Conservation (phyloP, 2,888 invertebrate species). For the Galerucella pusilla region DNA sequence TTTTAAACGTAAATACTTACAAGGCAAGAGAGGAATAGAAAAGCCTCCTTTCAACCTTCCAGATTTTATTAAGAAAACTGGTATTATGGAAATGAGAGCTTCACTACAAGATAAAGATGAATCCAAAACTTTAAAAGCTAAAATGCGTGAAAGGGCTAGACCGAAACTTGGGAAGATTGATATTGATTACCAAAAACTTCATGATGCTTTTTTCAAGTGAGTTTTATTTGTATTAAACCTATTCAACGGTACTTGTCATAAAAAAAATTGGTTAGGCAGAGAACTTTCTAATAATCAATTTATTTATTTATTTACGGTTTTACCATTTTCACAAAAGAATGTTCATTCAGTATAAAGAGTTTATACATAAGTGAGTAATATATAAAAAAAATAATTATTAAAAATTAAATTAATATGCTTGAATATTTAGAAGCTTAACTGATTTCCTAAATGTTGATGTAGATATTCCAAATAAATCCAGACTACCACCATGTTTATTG, state of each 20-base stretch:
- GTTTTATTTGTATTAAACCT: slow-evolving; percentile 43
- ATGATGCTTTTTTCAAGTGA: slow-evolving; percentile 97
- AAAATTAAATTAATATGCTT: too few relatives aligned
- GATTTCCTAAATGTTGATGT: too few relatives aligned
- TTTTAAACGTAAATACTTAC: slow-evolving; percentile 87
- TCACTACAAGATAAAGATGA: slow-evolving; percentile 98
- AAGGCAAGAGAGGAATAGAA: slow-evolving; percentile 97
- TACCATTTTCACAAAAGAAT: too few relatives aligned
- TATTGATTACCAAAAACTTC: slow-evolving; percentile 99
- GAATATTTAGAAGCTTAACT: too few relatives aligned
- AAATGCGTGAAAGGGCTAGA: slow-evolving; percentile 95
- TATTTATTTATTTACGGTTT: too few relatives aligned
- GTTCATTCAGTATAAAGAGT: too few relatives aligned
- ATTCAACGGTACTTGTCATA: neutral
- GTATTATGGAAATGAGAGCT: slow-evolving; percentile 99
- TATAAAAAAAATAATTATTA: too few relatives aligned
- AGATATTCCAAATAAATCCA: too few relatives aligned
- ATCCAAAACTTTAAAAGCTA: slow-evolving; percentile 92
- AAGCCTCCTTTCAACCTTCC: slow-evolving; percentile 99
- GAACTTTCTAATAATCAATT: too few relatives aligned
- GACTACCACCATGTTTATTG: too few relatives aligned
- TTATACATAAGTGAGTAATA: too few relatives aligned
- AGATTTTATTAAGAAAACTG: slow-evolving; percentile 98
- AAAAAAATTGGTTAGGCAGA: too few relatives aligned
- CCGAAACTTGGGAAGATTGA: slow-evolving; percentile 99